Evolutionary conservation across 2,113 vertebrate genomes (phyloP), one percentile per base, ranked within the genome.

Genomic region (Hepsetus odoe): DNA sequence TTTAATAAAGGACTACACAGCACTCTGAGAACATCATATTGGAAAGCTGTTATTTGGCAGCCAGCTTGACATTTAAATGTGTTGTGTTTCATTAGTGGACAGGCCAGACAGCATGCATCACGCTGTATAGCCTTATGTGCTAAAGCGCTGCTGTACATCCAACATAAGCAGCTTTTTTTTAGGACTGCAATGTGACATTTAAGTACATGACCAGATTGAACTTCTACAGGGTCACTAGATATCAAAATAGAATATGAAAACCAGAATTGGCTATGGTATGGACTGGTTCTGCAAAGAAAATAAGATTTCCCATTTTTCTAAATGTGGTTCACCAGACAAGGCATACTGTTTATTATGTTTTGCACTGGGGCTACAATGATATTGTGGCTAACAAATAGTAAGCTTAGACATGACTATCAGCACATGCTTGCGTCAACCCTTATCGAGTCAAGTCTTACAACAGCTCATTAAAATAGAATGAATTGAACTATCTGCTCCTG

Each of bases 21-120:
- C 32, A 65, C 32, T 33, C n/a, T 10, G 3, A n/a, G 18, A 65
- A 22, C 32, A 38, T 20, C 61, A n/a, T n/a, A n/a, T 16, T 35
- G 32, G 61, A 35, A 64, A 64, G 59, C 59, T 62, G 59, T 32
- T 30, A 62, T 62, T 32, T 62, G 59, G 28, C 59, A 62, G 59
- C 26, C 59, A 62, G 59, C 26, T 62, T 62, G 59, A 62, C 59
- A 62, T 62, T 55, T 62, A 30, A 62, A 62, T 62, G 28, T 7
- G 14, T 18, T 62, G 59, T 20, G 61, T 38, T 38, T 65, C 33
- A 38, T 65, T 65, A 65, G 8, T 16, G 22, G 61, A 38, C 1
- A 9, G 20, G 61, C 18, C 32, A 65, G 61, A 65, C 61, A 35
- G 32, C 61, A 38, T 20, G 12, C 22, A 55, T 55, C 51, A 22